These are phyloP conservation scores for Orientallactaga sibirica DNA, from an alignment of 2,797 vertebrate genomes.

Conservation along the genomic window DNA sequence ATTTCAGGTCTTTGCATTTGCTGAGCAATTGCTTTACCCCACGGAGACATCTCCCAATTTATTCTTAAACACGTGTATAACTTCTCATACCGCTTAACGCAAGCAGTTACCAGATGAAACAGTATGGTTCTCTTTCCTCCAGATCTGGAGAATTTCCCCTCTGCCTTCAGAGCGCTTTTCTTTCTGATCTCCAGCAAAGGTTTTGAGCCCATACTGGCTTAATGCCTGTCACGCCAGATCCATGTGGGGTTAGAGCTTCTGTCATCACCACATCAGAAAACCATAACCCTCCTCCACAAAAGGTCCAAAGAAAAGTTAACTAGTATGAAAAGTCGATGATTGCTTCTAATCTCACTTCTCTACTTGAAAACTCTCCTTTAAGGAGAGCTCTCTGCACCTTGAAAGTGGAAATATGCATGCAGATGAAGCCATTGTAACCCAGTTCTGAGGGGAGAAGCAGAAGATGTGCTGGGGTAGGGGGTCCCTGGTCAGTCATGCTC, in stretches of 20 bases:
- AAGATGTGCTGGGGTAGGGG: no score
- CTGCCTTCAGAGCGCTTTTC: conserved; percentile 49
- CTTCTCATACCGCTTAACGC: background rate
- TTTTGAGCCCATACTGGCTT: conserved; percentile 42
- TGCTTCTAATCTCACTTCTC: background rate
- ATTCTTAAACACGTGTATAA: background rate
- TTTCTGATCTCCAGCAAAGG: background rate
- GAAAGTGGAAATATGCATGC: background rate
- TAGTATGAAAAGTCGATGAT: background rate
- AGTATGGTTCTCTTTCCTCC: background rate
- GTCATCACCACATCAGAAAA: background rate
- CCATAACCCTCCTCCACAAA: background rate
- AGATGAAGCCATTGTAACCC: no score
- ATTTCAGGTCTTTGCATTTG: no score
- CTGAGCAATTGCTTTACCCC: no score
- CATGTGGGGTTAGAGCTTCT: background rate
- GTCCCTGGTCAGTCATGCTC: no score
- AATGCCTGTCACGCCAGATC: background rate
- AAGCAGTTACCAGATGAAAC: conserved; percentile 51
- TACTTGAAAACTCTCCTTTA: background rate
- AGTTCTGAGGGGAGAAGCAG: no score
- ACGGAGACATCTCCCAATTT: no score
- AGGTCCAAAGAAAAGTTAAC: background rate
- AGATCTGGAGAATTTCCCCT: background rate
- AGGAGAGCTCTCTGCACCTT: background rate